These are phyloP conservation scores for Oenanthe oenanthe DNA, from an alignment of 2,113 vertebrate species.

Conservation along the genomic window DNA sequence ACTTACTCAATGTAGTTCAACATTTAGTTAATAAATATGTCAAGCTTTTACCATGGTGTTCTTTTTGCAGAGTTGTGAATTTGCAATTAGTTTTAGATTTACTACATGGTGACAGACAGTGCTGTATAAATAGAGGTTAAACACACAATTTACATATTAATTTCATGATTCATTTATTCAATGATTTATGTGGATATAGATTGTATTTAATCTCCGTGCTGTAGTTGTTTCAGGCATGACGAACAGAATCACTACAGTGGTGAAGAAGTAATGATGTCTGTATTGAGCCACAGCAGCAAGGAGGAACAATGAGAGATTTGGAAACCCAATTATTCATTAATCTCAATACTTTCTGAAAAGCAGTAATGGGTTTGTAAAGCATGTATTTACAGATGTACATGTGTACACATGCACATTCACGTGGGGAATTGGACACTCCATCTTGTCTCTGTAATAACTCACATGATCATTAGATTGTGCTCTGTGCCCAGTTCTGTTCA, in stretches of 20 bases:
- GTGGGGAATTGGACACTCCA: neutral
- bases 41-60: constrained; percentile 85
- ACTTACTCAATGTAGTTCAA: constrained; percentile 87
- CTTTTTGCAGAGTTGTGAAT: constrained; percentile 85
- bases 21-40: constrained; percentile 93
- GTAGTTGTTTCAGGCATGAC: constrained; percentile 82
- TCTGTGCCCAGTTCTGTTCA: neutral
- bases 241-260: constrained; percentile 70
- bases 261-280: constrained; percentile 73
- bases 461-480: neutral
- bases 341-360: constrained; percentile 54
- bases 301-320: constrained; percentile 42
- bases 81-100: constrained; percentile 94
- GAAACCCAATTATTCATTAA: constrained; percentile 62
- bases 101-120: constrained; percentile 88
- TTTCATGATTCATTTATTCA: constrained; percentile 96
- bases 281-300: constrained; percentile 58
- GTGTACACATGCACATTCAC: neutral
- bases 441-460: neutral
- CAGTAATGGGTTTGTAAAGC: constrained; percentile 43
- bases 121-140: constrained; percentile 93
- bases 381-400: neutral
- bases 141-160: constrained; percentile 95
- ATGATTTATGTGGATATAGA: constrained; percentile 92
- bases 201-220: constrained; percentile 86